These are phyloP conservation scores for Zele albiditarsus DNA, from an alignment of 2,888 invertebrate species.

Conservation along the genomic window DNA sequence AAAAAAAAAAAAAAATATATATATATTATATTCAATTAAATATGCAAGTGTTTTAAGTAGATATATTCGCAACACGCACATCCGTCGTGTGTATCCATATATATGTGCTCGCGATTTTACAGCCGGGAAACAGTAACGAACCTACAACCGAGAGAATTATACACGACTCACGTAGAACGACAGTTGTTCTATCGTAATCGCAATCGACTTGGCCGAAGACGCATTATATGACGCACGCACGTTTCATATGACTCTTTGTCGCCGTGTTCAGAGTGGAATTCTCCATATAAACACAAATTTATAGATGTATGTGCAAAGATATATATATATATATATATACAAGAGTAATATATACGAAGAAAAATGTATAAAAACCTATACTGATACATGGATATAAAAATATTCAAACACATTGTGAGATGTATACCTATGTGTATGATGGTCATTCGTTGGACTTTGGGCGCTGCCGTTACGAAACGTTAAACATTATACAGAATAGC, in stretches of 20 bases:
- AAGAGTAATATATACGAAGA: too few species aligned
- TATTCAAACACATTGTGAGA: neutral
- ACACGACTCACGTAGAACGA: slow-evolving; percentile 40
- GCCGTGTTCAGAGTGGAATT: slow-evolving; percentile 14
- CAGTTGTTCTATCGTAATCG: slow-evolving; percentile 45
- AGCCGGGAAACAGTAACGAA: neutral
- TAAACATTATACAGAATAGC: slow-evolving; percentile 10
- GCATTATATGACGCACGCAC: slow-evolving; percentile 40
- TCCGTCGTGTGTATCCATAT: slow-evolving; percentile 33
- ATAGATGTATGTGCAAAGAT: neutral
- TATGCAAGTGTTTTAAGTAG: slow-evolving; percentile 27
- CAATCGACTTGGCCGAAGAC: slow-evolving; percentile 39
- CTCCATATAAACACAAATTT: neutral
- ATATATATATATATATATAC: slow-evolving; percentile 18
- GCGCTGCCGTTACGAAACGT: slow-evolving; percentile 22
- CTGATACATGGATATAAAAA: neutral
- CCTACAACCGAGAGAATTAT: slow-evolving; percentile 15
- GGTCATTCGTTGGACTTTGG: slow-evolving; percentile 28
- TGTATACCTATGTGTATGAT: neutral
- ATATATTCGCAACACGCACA: slow-evolving; percentile 39
- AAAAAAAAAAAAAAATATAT: slow-evolving; percentile 14
- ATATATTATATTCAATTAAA: slow-evolving; percentile 29
- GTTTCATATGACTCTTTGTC: slow-evolving; percentile 18
- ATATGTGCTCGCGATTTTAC: slow-evolving; percentile 26
- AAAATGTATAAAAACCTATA: neutral